Base-by-base conservation (phyloP, 2,113 vertebrate species). In the Oceanites oceanicus region DNA sequence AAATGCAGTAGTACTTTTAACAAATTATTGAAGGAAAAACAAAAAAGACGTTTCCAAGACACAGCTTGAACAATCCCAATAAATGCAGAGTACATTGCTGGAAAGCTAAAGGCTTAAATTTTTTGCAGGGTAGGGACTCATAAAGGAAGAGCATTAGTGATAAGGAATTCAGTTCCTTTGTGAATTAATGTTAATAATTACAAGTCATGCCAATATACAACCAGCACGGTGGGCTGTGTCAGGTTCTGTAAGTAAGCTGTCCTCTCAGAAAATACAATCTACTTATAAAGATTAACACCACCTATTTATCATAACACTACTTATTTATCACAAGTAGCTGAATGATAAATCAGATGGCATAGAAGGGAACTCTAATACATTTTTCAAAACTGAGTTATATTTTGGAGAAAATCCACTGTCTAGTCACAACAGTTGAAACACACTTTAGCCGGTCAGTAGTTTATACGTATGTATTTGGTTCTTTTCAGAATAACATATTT, bases 131-230 rank as follows among this genome's bases (percentile, higher is more conserved):
- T 27, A 92, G 47, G 45, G 93, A 86, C 72, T 80, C 88, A 52
- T 83, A 93, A 85, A 83, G 59, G 75, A 92, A 76, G 32, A 95
- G 40, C 76, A 90, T 95, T 90, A 95, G 20, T 74, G 83, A 90
- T 92, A 95, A 97, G 21, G 88, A 92, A 96, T 95, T 93, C 14
- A 14, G 44, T 59, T 90, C 55, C 68, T 94, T 59, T 82, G 88
- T 84, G 72, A 71, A 89, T 89, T 84, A 55, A 50, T 70, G 53
- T 42, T 92, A 88, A 73, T 62, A 72, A 88, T 72, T 81, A 53
- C 32, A 72, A 88, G 36, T 44, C 25, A 58, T 75, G 73, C 65
- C 90, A 96, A 70, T 80, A 55, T 44, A 25, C 32, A 80, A 61
- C 36, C 15, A 75, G 45, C 36, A 59, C 23, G 7, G 47, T 92